phyloP scores from a whole-genome alignment of 2,888 invertebrate species.

The Drosophila affinis region DNA sequence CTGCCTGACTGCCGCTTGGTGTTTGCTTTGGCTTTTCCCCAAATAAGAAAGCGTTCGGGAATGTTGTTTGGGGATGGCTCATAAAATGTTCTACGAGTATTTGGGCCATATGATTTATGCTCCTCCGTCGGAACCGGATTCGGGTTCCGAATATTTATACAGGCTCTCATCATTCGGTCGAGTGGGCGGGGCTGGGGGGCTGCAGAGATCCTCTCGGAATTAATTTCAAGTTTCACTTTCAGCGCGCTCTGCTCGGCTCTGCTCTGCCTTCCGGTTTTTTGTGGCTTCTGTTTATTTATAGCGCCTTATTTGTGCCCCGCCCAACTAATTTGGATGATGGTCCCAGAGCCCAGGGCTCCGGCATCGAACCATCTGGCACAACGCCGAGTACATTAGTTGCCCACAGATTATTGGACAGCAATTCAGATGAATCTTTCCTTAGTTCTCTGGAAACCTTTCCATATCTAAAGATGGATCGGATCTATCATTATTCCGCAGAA shows the following conservation, averaged over 20 bases:
- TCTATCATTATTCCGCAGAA: too few species aligned
- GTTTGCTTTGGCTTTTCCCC: slow-evolving; percentile 58
- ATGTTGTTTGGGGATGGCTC: slow-evolving; percentile 57
- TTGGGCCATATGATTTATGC: slow-evolving; percentile 60
- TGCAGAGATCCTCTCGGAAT: slow-evolving; percentile 45
- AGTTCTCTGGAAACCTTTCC: too few species aligned
- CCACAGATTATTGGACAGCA: too few species aligned
- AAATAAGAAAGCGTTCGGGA: slow-evolving; percentile 23
- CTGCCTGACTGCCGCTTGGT: slow-evolving; percentile 26
- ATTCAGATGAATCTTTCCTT: too few species aligned
- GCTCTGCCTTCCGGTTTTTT: slow-evolving; percentile 29
- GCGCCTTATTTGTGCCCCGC: slow-evolving; percentile 24
- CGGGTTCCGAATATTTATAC: slow-evolving; percentile 48
- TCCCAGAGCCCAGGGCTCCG: too few species aligned
- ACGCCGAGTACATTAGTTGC: too few species aligned
- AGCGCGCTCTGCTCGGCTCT: slow-evolving; percentile 48
- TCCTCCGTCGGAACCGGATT: slow-evolving; percentile 23
- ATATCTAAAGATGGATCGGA: neutral
- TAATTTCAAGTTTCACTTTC: slow-evolving; percentile 73
- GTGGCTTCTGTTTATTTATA: slow-evolving; percentile 55
- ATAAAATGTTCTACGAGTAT: slow-evolving; percentile 55
- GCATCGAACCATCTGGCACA: too few species aligned
- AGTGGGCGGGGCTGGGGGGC: slow-evolving; percentile 1
- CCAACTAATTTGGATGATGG: slow-evolving; percentile 65
- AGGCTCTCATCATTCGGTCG: slow-evolving; percentile 44